These are phyloP conservation scores for Apteryx owenii DNA, from an alignment of 2,113 vertebrate genomes.

Conservation along the genomic window DNA sequence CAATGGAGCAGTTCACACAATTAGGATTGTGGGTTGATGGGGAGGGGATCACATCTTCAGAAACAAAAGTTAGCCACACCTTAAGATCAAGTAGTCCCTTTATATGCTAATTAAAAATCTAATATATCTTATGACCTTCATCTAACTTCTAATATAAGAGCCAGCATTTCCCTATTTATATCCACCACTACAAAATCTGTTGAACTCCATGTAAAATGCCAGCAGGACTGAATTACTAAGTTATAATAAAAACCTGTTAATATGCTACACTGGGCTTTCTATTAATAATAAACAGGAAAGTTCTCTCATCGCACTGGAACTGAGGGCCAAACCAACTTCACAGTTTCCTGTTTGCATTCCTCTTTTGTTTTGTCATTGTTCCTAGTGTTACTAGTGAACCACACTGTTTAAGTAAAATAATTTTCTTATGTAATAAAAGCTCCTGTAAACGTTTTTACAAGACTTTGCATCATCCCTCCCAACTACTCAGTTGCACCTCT, in stretches of 20 bases:
- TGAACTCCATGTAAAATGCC: background rate
- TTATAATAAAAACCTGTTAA: background rate
- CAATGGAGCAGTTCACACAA: background rate
- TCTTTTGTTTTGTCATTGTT: background rate
- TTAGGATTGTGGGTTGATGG: background rate
- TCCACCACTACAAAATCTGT: background rate
- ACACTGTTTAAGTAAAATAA: background rate
- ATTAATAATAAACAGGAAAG: background rate
- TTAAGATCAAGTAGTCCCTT: background rate
- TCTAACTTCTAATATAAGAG: background rate
- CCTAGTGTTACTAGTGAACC: background rate
- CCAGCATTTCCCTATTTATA: background rate
- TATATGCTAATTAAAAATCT: background rate
- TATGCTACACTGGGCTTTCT: background rate
- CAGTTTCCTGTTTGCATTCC: background rate
- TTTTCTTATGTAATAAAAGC: background rate
- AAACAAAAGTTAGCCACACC: background rate
- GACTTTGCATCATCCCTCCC: background rate
- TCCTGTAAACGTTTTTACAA: background rate
- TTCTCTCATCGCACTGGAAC: background rate
- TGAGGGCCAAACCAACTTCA: background rate
- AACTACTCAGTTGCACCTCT: background rate
- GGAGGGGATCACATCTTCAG: background rate
- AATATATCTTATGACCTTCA: background rate
- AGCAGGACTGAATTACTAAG: background rate